These are phyloP conservation scores for Cinclus cinclus DNA, from an alignment of 2,113 vertebrate species.

Conservation along the genomic window DNA sequence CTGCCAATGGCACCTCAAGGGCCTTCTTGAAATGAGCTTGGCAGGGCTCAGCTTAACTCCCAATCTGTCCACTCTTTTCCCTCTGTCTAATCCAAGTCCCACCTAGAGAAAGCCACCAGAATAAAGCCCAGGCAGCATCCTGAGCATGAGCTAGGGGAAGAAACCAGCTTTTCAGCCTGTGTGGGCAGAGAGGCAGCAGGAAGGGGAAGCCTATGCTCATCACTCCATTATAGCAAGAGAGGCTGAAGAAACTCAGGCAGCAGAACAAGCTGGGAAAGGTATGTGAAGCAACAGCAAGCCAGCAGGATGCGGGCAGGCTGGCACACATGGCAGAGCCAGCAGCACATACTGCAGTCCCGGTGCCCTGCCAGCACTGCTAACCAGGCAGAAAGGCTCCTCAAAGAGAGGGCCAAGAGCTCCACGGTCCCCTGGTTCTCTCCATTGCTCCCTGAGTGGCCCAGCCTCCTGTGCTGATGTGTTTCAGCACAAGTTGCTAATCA, in stretches of 20 bases:
- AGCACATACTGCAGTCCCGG: neutral
- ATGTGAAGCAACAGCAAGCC: neutral
- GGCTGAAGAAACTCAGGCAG: neutral
- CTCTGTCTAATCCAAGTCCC: neutral
- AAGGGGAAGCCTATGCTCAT: neutral
- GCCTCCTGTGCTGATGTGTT: neutral
- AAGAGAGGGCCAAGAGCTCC: neutral
- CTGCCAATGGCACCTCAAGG: neutral
- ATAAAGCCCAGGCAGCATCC: neutral
- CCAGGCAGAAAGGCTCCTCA: neutral
- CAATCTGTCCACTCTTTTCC: constrained; percentile 22
- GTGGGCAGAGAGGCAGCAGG: neutral
- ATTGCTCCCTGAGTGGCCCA: neutral
- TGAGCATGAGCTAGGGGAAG: neutral
- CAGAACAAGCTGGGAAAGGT: neutral
- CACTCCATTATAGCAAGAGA: neutral
- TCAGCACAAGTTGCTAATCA: constrained; percentile 22
- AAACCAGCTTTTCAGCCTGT: neutral
- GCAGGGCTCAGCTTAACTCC: neutral
- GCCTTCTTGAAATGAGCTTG: constrained; percentile 16
- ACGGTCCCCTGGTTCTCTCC: neutral
- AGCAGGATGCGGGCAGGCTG: neutral
- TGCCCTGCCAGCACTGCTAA: neutral
- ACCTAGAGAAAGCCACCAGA: neutral
- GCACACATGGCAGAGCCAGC: neutral